Percentiles rank a stretch among this genome's conserved stretches.
These are phyloP conservation scores for Ryuthela nishihirai DNA, from an alignment of 2,888 invertebrate species.

Conservation along the genomic window DNA sequence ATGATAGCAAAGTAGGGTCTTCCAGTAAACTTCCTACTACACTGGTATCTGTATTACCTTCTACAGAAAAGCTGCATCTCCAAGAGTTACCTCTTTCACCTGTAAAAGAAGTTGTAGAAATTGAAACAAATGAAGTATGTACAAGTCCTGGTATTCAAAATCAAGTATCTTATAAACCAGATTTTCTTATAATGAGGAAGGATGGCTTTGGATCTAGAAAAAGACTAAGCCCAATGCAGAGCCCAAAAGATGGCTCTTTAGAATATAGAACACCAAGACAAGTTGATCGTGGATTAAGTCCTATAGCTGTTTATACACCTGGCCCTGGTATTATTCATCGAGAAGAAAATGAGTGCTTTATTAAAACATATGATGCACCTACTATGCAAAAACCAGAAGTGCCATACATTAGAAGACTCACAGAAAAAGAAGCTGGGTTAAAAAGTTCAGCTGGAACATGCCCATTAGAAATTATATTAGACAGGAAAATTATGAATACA, in stretches of 20 bases:
- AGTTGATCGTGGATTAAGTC: constrained; percentile 26
- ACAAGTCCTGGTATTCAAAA: constrained; percentile 20
- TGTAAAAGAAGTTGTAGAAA: constrained; percentile 28
- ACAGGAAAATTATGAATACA: background rate
- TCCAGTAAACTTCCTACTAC: constrained; percentile 4
- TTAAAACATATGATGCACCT: constrained; percentile 33
- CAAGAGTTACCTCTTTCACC: constrained; percentile 28
- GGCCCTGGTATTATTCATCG: constrained; percentile 20
- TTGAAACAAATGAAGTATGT: constrained; percentile 23
- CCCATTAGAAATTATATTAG: background rate
- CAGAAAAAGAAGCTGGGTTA: background rate
- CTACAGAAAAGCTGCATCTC: constrained; percentile 20
- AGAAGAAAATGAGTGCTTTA: constrained; percentile 27
- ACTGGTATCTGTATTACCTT: constrained; percentile 6
- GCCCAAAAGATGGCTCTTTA: constrained; percentile 6
- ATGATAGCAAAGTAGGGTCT: constrained; percentile 14
- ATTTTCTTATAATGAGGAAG: constrained; percentile 25
- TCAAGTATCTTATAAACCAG: constrained; percentile 15
- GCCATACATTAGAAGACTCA: background rate
- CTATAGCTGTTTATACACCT: constrained; percentile 30
- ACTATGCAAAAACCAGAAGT: constrained; percentile 17
- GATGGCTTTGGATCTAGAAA: constrained; percentile 29
- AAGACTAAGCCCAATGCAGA: constrained; percentile 23
- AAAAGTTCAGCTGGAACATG: background rate
- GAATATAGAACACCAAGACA: constrained; percentile 16